Evolutionary conservation across 2,888 invertebrate genomes (phyloP).

Genomic region (Drosophila infuscata): DNA sequence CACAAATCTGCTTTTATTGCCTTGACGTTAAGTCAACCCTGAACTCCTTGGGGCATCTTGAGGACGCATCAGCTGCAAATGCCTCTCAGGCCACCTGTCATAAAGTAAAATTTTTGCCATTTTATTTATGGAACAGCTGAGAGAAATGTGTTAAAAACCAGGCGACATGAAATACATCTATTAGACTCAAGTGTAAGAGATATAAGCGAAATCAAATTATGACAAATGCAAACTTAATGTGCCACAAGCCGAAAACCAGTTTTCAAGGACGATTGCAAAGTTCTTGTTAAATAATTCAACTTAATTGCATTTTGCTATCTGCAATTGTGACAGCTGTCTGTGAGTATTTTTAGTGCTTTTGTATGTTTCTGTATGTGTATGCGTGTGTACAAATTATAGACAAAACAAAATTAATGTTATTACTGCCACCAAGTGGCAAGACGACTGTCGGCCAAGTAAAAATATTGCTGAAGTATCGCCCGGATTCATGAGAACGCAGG

Average conservation of each 20-base stretch:
- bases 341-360: constrained; percentile 9
- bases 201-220: constrained; percentile 57
- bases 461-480: constrained; percentile 1
- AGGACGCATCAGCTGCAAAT: constrained; percentile 29
- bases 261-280: background rate
- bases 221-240: constrained; percentile 68
- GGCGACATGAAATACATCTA: constrained; percentile 4
- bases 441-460: constrained; percentile 11
- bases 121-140: constrained; percentile 57
- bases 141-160: constrained; percentile 2
- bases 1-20: constrained; percentile 71
- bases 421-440: constrained; percentile 58
- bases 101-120: constrained; percentile 54
- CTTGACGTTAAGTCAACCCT: constrained; percentile 22
- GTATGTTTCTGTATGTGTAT: constrained; percentile 13
- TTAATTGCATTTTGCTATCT: constrained; percentile 53
- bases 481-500: constrained; percentile 14
- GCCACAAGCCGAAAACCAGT: constrained; percentile 14
- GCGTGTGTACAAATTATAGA: constrained; percentile 16
- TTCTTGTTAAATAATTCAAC: constrained; percentile 44
- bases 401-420: constrained; percentile 50
- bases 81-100: constrained; percentile 53
- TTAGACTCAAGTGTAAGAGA: constrained; percentile 16
- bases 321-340: constrained; percentile 49
- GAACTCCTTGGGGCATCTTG: constrained; percentile 22